These are phyloP conservation scores for Acanthis flammea DNA, from an alignment of 2,797 vertebrate species.

Conservation along the genomic window DNA sequence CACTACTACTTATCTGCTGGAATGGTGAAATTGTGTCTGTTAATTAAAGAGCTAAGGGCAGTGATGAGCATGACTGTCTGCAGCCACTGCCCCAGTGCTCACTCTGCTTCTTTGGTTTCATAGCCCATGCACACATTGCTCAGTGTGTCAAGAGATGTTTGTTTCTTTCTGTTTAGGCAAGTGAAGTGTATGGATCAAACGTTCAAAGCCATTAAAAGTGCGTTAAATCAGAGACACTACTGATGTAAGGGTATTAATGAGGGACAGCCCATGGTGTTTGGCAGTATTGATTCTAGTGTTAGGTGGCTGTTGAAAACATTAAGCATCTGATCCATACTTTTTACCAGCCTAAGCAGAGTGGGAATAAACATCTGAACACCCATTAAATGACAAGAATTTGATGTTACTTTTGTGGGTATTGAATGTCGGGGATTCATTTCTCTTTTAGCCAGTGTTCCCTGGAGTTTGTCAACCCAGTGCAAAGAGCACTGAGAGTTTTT, in stretches of 20 bases:
- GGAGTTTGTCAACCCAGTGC: neutral
- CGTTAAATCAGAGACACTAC: conserved; percentile 47
- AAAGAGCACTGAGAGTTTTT: neutral
- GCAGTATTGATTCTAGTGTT: conserved; percentile 55
- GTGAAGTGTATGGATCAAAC: conserved; percentile 59
- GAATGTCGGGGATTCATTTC: neutral
- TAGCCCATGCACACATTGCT: neutral
- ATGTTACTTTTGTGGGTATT: conserved; percentile 5
- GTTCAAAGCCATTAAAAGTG: conserved; percentile 56
- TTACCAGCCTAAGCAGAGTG: conserved; percentile 5
- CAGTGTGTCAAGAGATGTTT: neutral
- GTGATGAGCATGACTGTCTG: neutral
- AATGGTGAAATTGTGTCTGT: neutral
- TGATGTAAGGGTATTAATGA: conserved; percentile 48
- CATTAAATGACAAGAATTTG: neutral
- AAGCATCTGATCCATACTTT: conserved; percentile 62
- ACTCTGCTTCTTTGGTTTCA: neutral
- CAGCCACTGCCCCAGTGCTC: neutral
- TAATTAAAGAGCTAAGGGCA: neutral
- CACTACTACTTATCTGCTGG: neutral
- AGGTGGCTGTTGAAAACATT: conserved; percentile 57
- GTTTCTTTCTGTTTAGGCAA: conserved; percentile 50
- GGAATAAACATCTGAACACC: conserved; percentile 34
- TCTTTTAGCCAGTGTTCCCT: neutral
- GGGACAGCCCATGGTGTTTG: conserved; percentile 15